These are phyloP conservation scores for Eurytoma californica DNA, from an alignment of 2,888 invertebrate genomes.

Conservation along the genomic window DNA sequence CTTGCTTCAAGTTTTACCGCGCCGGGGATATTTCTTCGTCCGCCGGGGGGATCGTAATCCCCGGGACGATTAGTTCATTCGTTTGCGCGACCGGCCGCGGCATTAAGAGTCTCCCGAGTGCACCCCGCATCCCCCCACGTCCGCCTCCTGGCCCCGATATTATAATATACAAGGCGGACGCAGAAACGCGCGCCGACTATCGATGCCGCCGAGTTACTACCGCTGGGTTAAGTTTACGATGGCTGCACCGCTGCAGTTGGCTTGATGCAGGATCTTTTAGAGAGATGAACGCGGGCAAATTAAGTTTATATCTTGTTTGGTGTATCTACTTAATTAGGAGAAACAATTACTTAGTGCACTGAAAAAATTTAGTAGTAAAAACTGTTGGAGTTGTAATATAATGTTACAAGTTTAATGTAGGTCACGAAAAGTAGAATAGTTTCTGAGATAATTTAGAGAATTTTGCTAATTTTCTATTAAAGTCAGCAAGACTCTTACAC, in stretches of 20 bases:
- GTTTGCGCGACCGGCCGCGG: slow-evolving; percentile 38
- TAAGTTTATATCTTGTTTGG: background rate
- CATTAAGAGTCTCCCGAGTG: slow-evolving; percentile 37
- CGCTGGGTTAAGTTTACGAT: background rate
- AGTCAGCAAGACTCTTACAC: no score
- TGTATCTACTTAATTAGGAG: background rate
- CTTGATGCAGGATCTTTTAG: no score
- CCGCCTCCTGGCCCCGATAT: slow-evolving; percentile 2
- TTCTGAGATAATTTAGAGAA: no score
- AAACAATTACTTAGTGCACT: no score
- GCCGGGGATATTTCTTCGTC: background rate
- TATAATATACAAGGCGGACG: slow-evolving; percentile 8
- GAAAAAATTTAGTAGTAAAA: no score
- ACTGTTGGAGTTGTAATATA: no score
- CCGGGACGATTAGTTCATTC: slow-evolving; percentile 50
- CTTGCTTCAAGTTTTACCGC: slow-evolving; percentile 37
- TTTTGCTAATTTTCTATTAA: no score
- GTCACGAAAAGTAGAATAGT: no score
- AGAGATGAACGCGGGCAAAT: background rate
- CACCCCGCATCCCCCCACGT: background rate
- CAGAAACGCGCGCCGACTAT: slow-evolving; percentile 10
- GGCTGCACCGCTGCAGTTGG: background rate
- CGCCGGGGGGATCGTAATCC: slow-evolving; percentile 43
- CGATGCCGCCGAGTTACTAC: slow-evolving; percentile 20
- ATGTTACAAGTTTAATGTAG: no score